Base-by-base conservation (phyloP, 2,888 invertebrate species). In the Conops quadrifasciatus region DNA sequence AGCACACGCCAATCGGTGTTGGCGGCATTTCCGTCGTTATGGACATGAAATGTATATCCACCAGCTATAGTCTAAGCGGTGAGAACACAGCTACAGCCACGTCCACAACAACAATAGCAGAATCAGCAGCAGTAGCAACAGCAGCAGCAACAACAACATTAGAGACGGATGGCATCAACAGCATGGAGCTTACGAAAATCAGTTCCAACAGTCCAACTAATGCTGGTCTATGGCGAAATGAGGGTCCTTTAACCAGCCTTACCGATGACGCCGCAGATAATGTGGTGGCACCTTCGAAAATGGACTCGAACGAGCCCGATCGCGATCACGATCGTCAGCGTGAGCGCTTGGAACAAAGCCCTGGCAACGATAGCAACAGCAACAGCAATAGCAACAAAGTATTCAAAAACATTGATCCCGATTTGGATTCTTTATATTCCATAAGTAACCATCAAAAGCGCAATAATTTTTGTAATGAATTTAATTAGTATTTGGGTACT, bases 391-490 rank as follows among this genome's bases (percentile, higher is more conserved):
- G 83, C 77, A 85, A 81, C 75, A 86, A 86, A 80, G 85, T 86
- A 75, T 86, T 86, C 77, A 86, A 86, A 76, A 86, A 86, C 73
- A 85, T 85, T 72, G 86, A 86, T 79, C 86, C 86, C 2, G 93
- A 93, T 78, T 85, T 93, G 75, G 92, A 93, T 81, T 91, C 92
- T 0, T 86, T 94, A 71, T 93, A 93, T 84, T 93, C 93, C 13
- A 86, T 93, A 78, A 90, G 91, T 90, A 82, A 86, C 85, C 82
- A 16, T 28, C 24, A 36, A 1, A 11, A 9, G n/a, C 1, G 13
- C 9, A n/a, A n/a, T 43, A 24, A 19, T 56, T 4, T 36, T 36
- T 36, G 36, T 7, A 4, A 36, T 36, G 4, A 36, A 36, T 9
- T 36, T 4, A 36, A 36, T 36, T 36, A 7, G 9, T 45, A 24